Base-by-base conservation (phyloP, 2,888 invertebrate genomes). In the Epiblema foenella region DNA sequence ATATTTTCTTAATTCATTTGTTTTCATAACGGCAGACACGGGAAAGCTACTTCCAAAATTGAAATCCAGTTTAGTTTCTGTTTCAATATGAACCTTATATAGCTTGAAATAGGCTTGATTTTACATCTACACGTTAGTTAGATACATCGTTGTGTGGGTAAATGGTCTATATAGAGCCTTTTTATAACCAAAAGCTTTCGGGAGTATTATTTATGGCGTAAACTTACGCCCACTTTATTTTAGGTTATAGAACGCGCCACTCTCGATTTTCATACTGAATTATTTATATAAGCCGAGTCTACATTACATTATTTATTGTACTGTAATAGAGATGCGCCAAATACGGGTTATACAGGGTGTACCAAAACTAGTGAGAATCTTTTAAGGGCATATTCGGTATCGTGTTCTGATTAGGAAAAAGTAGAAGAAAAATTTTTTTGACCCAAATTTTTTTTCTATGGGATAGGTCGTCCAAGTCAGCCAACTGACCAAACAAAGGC, bases 151-250 rank as follows among this genome's bases (percentile, higher is more conserved):
- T 62, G 17, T 7, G 49, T n/a, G 17, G 8, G 56, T 11, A 62
- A 10, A 2, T 17, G 12, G 20, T 17, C 15, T 12, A 54, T 24
- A 46, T 29, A 37, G 18, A 7, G 58, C 52, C 57, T 69, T 69
- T 68, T 69, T 64, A 64, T 69, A 69, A 69, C 63, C 37, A 51
- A 69, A 69, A 69, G 69, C 69, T 69, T 58, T 69, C 51, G 33
- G 54, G 29, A 37, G 49, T 64, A 58, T 69, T 69, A 64, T 69
- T 69, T 69, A 69, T 63, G 29, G 69, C 69, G 10, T 29, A 20
- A 18, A 51, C 42, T 69, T 49, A 51, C 51, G 29, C 17, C 37
- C 57, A n/a, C 57, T 64, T 69, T 64, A 69, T 39, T 63, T 64
- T 51, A 37, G 37, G 46, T 18, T 39, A 37, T 2, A n/a, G n/a